These are phyloP conservation scores for Notoglanidium macrostoma DNA, from an alignment of 2,797 vertebrate genomes.

Conservation along the genomic window DNA sequence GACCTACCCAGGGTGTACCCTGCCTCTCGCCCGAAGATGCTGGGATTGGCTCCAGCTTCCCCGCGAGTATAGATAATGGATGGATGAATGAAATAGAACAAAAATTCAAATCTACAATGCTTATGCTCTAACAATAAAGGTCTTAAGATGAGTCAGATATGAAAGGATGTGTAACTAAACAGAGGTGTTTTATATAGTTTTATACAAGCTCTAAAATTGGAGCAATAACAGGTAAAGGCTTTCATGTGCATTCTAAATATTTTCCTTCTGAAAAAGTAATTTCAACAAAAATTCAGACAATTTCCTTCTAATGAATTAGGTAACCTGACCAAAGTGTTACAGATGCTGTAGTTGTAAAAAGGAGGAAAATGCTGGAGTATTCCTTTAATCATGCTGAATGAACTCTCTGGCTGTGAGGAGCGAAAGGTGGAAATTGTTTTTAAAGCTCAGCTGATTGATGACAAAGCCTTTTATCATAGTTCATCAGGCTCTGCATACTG, in stretches of 20 bases:
- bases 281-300: background rate
- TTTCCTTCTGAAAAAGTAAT: background rate
- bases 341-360: background rate
- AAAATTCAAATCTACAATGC: background rate
- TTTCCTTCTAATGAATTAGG: background rate
- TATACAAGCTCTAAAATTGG: background rate
- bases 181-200: background rate
- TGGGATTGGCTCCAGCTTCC: too few relatives aligned
- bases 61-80: too few relatives aligned
- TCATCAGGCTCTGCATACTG: background rate
- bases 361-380: background rate
- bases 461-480: background rate
- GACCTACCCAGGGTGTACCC: too few relatives aligned
- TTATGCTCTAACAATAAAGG: background rate
- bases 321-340: background rate
- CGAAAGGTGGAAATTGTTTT: background rate
- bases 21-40: too few relatives aligned
- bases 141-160: background rate
- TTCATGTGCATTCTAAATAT: background rate
- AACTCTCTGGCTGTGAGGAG: background rate
- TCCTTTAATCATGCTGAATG: background rate
- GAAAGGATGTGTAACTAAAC: background rate
- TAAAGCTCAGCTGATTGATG: background rate
- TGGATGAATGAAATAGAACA: too few relatives aligned
- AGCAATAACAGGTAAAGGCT: background rate